Evolutionary conservation across 2,113 vertebrate genomes (phyloP).

Genomic region (Eudorcas thomsonii): DNA sequence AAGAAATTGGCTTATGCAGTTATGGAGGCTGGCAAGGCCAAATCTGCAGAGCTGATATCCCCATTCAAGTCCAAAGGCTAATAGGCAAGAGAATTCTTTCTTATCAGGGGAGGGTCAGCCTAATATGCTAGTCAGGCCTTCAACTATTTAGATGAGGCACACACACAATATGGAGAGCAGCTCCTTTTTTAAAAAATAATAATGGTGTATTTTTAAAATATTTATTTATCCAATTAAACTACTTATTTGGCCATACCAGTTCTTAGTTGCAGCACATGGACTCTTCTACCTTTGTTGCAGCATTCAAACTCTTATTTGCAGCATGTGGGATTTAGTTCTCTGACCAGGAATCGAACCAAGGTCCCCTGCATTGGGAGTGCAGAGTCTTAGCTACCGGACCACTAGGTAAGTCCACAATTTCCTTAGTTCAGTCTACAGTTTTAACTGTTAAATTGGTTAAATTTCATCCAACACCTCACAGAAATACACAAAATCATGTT

Average conservation of each 20-base stretch:
- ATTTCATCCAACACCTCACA: background rate
- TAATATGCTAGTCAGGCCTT: background rate
- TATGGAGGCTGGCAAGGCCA: background rate
- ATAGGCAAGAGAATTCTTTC: background rate
- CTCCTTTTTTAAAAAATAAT: background rate
- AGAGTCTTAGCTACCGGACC: background rate
- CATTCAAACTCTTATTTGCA: background rate
- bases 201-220: background rate
- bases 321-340: background rate
- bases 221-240: background rate
- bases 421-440: background rate
- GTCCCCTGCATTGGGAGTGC: background rate
- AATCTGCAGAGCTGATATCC: background rate
- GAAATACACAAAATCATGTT: background rate
- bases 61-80: background rate
- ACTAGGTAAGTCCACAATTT: background rate
- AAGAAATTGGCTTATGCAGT: background rate
- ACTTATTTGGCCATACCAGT: background rate
- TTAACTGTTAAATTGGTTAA: background rate
- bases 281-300: background rate
- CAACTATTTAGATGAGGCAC: background rate
- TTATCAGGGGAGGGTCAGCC: background rate
- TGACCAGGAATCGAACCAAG: background rate
- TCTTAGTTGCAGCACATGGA: background rate
- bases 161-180: background rate